Conservation (phyloP, 2,113 vertebrate genomes). For the Perognathus longimembris region DNA sequence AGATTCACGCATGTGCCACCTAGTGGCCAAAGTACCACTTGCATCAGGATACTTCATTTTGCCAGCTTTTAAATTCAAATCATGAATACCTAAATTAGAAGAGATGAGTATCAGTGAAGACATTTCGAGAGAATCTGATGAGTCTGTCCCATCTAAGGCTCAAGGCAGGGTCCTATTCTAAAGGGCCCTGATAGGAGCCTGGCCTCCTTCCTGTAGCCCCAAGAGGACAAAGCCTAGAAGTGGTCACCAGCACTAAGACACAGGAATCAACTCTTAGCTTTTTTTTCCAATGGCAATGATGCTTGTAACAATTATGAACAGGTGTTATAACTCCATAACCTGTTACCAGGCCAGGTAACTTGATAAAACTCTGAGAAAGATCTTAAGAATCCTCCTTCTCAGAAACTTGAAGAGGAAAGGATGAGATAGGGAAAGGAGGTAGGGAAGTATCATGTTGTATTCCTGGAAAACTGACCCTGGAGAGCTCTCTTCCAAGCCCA, state of each 20-base stretch:
- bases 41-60: background rate
- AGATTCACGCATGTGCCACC: slow-evolving; percentile 71
- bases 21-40: slow-evolving; percentile 63
- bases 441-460: background rate
- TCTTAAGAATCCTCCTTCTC: background rate
- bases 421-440: background rate
- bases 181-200: background rate
- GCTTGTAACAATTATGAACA: no score
- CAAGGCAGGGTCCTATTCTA: background rate
- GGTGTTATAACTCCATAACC: background rate
- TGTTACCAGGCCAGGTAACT: background rate
- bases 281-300: background rate
- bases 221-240: background rate
- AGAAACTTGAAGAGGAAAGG: background rate
- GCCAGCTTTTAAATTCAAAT: background rate
- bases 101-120: background rate
- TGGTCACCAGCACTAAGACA: background rate
- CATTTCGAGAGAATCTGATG: background rate
- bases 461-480: background rate
- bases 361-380: background rate
- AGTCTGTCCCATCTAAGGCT: background rate
- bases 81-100: background rate
- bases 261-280: background rate
- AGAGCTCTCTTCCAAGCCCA: background rate
- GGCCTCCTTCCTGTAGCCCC: background rate